Percentiles rank a stretch among this genome's conserved stretches.
These are phyloP conservation scores for Steinernema scapterisci DNA, from an alignment of 2,888 invertebrate species.

Conservation along the genomic window DNA sequence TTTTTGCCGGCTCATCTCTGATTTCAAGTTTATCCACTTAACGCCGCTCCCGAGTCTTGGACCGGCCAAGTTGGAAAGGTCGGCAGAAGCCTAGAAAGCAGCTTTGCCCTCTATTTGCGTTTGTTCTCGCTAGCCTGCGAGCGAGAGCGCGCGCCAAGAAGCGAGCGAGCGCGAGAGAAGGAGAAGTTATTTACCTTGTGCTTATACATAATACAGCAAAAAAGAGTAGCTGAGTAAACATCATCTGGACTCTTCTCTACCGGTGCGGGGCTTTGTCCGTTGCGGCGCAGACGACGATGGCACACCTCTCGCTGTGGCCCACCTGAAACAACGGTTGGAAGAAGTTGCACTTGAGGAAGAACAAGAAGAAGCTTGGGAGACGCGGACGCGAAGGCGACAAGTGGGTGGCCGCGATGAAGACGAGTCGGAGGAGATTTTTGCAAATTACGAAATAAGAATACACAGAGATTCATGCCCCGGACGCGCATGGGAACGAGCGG, in stretches of 20 bases:
- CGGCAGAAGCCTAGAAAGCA: neutral
- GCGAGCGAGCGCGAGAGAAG: too few relatives aligned
- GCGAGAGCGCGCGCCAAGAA: too few relatives aligned
- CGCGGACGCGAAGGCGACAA: neutral
- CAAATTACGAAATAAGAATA: neutral
- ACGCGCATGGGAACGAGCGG: neutral
- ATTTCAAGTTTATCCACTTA: too few relatives aligned
- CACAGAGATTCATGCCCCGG: neutral
- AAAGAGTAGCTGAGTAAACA: slow-evolving; percentile 30
- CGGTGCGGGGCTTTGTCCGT: neutral
- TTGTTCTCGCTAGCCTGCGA: neutral
- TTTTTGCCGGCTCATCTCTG: neutral
- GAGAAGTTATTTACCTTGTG: slow-evolving; percentile 7
- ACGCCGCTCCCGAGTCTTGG: too few relatives aligned
- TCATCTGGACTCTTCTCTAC: neutral
- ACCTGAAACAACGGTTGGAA: slow-evolving; percentile 16
- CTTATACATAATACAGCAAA: slow-evolving; percentile 20
- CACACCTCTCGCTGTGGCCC: neutral
- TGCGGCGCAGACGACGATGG: neutral
- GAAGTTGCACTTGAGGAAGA: neutral
- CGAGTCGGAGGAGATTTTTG: too few relatives aligned
- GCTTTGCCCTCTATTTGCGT: neutral
- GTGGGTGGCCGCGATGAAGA: too few relatives aligned
- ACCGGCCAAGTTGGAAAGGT: neutral
- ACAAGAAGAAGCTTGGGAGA: neutral